A percentile compares a stretch with the other conserved stretches of the same genome.
phyloP scores from a whole-genome alignment of 2,113 vertebrate genomes.

The Enhydra lutris region DNA sequence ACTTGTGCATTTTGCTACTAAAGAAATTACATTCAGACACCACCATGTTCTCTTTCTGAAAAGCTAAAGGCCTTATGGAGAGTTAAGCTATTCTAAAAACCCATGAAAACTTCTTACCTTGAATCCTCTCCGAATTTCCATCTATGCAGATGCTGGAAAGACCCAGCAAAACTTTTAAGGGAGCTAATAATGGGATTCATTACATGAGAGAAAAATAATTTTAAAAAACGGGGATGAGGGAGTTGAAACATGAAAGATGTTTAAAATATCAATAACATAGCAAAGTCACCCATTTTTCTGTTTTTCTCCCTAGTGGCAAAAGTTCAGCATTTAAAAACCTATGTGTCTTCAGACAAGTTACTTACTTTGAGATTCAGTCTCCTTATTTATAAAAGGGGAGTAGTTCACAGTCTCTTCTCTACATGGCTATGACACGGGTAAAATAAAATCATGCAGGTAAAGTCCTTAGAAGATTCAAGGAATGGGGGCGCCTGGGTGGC shows the following conservation, averaged over 20 bases:
- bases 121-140: not conserved
- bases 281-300: not conserved
- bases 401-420: not conserved
- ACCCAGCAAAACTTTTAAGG: not conserved
- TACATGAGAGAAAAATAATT: not conserved
- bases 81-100: constrained; percentile 25
- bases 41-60: not conserved
- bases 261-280: constrained; percentile 32
- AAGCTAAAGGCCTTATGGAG: not conserved
- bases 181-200: not conserved
- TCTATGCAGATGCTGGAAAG: not conserved
- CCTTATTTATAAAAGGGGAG: not conserved
- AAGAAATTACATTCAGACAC: constrained; percentile 6
- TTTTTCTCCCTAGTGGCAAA: not conserved
- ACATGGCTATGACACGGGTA: not conserved
- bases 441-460: not conserved
- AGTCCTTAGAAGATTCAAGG: not conserved
- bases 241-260: not conserved
- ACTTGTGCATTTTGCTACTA: not conserved
- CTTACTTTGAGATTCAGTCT: not conserved
- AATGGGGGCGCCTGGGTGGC: not conserved
- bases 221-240: not conserved
- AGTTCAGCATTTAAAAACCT: not conserved
- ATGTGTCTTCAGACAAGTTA: not conserved
- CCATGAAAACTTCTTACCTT: not conserved